Evolutionary conservation across 2,888 invertebrate species (phyloP), one percentile per base, ranked within the genome.

Genomic region (Noctua janthe): DNA sequence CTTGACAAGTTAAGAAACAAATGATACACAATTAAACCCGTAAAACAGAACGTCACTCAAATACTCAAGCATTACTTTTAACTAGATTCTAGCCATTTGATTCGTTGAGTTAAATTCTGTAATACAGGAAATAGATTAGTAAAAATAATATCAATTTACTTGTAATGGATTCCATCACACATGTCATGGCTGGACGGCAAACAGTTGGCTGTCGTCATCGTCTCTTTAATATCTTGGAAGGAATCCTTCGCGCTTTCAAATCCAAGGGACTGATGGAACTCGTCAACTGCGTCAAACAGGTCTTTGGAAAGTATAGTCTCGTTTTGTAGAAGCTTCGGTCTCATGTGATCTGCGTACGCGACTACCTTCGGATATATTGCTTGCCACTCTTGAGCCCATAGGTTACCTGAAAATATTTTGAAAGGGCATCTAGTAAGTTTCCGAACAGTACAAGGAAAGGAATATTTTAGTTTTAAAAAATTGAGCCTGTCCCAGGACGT

Each of bases 141-240:
- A 23, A 17, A 76, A 47, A 76, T 3, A 69, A 56, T 29, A 20
- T 17, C n/a, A 75, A 87, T 90, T 93, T 93, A 97, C 98, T 98
- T 97, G 93, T 97, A 98, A 92, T 98, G 97, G 71, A 97, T 91
- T 64, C 97, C 97, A 91, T 98, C 97, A 89, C 97, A 97, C 95
- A 98, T 98, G 90, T 98, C 98, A 97, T 98, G 98, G 77, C 98
- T 98, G 2, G 98, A 98, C 0, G 98, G 98, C 88, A 98, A 97
- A 86, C 98, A 98, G 76, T 98, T 97, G 0, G 97, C 97, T 51
- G 97, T 95, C 59, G 97, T 96, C 82, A 94, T 94, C 0, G 98
- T 98, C 86, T 97, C 97, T 81, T 96, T 97, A 43, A 98, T 97
- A 80, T 95, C 95, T 93, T 97, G 97, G 92, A 98, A 98, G 1